Base-by-base conservation (phyloP, 2,888 invertebrate genomes). In the Agrilus biguttatus region DNA sequence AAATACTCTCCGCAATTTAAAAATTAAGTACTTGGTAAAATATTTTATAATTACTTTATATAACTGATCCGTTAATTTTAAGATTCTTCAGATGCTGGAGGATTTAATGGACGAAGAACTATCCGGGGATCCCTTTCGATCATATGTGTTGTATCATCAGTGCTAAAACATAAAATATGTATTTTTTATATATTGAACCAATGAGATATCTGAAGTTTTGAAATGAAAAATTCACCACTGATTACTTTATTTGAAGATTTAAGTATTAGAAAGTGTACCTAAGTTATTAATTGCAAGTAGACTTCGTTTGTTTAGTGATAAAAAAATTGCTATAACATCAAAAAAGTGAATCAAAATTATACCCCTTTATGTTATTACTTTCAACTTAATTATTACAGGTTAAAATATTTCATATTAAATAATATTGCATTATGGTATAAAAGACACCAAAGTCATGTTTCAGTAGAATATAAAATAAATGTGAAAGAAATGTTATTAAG, bases 141-240 rank as follows among this genome's bases (percentile, higher is more conserved):
- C 80, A 83, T 82, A 53, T 81, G 76, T 61, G 83, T 82, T 52
- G 79, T 79, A 61, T 83, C 83, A 61, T 83, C 83, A 57, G 60
- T 63, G 34, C 63, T 65, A 43, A 23, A 51, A 48, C 10, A 42
- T 50, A 38, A 35, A 14, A 8, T n/a, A n/a, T n/a, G n/a, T 7
- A 23, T 8, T 23, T 8, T 23, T 23, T 19, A n/a, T n/a, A n/a
- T n/a, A n/a, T n/a, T n/a, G n/a, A n/a, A n/a, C n/a, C n/a, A n/a
- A n/a, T n/a, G n/a, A n/a, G n/a, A n/a, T n/a, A 43, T 14, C 2
- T 8, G 2, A 6, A 6, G 4, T 4, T 23, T 23, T 23, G 23
- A 13, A 45, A 32, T 10, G 36, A 28, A 14, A 5, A 37, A 28
- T 17, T 35, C 6, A n/a, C 32, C 8, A 8, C 6, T 10, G 7